Base-by-base conservation (phyloP, 2,888 invertebrate species). In the Noctua fimbriata region DNA sequence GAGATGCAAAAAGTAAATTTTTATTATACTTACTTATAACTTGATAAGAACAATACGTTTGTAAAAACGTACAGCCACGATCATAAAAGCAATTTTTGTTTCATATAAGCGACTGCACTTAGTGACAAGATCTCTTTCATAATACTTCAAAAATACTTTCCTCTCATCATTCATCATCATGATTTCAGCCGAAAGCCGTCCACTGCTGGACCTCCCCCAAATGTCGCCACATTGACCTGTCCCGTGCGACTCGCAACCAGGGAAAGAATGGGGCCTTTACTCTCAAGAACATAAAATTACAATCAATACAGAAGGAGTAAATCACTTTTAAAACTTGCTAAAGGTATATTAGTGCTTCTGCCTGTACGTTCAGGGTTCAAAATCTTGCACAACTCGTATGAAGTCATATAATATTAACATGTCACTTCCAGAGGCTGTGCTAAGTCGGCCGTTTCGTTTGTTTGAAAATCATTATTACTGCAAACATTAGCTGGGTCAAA, bases 401-500 rank as follows among this genome's bases (percentile, higher is more conserved):
- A 69, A 55, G 55, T 85, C 72, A 67, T 87, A 14, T 78, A 87
- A 76, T 75, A 87, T 85, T 80, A 76, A 87, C 58, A 78, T 73
- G 75, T 78, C 75, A 66, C 73, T 73, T 76, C 55, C 74, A 83
- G 70, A 84, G 28, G 41, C 66, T 70, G 76, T 47, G 74, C 44
- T 66, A 80, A 81, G 81, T 67, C 73, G 36, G 67, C 52, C 65
- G 58, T 85, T 66, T n/a, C 66, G 79, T 87, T 77, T 85, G 85
- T 87, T 85, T 85, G 84, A 81, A 84, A 81, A 85, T 76, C 84
- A 87, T 87, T 85, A 87, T 81, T 73, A 66, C 67, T 87, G 77
- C 65, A 78, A 80, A 80, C 75, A 81, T 80, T 69, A 76, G 73
- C 58, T 32, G 67, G 63, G 77, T 76, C 70, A 71, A 41, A 76